A percentile compares a stretch with the other conserved stretches of the same genome.
Evolutionary conservation across 2,113 vertebrate species (phyloP).

Genomic region (Urocitellus parryii): DNA sequence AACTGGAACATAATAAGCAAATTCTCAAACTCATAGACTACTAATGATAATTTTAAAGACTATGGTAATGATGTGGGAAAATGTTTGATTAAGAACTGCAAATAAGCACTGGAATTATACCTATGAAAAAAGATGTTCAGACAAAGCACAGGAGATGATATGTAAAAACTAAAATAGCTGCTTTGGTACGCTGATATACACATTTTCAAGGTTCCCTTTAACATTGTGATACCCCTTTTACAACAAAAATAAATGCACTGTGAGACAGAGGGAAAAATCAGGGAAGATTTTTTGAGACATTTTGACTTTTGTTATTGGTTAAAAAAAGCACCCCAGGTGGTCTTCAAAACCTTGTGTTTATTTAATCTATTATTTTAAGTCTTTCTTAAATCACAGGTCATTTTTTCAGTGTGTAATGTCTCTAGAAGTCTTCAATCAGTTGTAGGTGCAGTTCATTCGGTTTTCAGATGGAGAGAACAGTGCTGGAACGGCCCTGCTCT

Average conservation of each 20-base stretch:
- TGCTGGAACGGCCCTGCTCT: neutral
- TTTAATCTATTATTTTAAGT: neutral
- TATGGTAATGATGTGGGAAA: neutral
- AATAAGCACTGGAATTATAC: neutral
- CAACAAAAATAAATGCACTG: neutral
- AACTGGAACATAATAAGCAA: neutral
- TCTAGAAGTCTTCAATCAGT: neutral
- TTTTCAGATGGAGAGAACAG: neutral
- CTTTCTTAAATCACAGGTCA: neutral
- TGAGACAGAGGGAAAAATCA: neutral
- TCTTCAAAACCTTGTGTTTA: neutral
- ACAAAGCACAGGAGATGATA: neutral
- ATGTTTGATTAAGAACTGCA: neutral
- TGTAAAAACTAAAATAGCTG: neutral
- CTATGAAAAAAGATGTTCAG: neutral
- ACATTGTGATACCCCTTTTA: neutral
- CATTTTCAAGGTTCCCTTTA: neutral
- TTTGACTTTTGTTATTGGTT: conserved; percentile 14
- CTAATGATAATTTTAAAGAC: neutral
- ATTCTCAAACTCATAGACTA: neutral
- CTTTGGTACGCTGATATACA: neutral
- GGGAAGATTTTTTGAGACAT: neutral
- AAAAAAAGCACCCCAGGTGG: neutral
- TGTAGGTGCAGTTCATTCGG: neutral
- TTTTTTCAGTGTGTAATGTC: neutral